Conservation (phyloP, 2,113 vertebrate species). For the Pomatorhinus ruficollis region DNA sequence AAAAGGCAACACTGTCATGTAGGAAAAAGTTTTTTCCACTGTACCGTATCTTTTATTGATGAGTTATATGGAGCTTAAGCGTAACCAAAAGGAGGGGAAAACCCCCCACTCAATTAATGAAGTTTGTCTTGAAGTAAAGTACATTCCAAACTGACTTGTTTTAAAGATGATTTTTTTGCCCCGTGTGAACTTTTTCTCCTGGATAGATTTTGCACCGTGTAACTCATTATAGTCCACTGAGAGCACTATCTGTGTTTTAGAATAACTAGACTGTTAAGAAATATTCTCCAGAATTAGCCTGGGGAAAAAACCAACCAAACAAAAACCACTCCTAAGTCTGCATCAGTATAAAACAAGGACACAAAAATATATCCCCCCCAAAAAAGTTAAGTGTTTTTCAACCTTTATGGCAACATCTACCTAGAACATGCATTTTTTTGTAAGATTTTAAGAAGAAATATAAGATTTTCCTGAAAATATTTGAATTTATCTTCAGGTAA, state of each 20-base stretch:
- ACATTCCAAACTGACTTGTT: neutral
- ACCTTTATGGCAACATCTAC: neutral
- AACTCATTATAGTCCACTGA: neutral
- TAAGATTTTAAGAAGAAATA: neutral
- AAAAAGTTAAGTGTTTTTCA: neutral
- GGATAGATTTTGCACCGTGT: neutral
- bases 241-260: neutral
- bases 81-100: neutral
- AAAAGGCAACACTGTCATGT: neutral
- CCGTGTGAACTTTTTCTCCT: neutral
- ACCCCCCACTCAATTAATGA: neutral
- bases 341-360: neutral
- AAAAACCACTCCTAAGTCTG: neutral
- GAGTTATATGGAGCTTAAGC: neutral
- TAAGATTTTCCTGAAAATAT: neutral
- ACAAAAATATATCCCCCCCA: rapidly evolving
- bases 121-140: neutral
- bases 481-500: neutral
- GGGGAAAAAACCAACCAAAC: neutral
- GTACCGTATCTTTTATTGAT: neutral
- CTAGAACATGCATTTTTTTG: neutral
- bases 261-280: neutral
- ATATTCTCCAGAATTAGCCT: neutral
- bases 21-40: neutral
- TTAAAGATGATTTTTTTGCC: neutral